These are phyloP conservation scores for Meta bourneti DNA, from an alignment of 2,888 invertebrate species.

Conservation along the genomic window DNA sequence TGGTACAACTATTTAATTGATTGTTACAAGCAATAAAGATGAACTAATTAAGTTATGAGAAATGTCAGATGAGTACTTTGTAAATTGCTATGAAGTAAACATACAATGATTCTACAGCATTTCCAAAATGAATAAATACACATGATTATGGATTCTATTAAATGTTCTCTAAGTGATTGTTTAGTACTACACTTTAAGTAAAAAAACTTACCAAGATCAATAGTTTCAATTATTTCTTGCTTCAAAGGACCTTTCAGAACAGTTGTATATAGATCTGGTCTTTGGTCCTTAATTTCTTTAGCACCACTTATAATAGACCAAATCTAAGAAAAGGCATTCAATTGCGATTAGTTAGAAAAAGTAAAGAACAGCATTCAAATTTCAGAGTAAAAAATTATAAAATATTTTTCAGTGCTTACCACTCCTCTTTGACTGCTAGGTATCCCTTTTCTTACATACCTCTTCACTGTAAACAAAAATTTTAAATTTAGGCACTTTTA, in stretches of 20 bases:
- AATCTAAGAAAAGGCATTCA: conserved; percentile 81
- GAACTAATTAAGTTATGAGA: too few species aligned
- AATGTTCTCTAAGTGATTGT: too few species aligned
- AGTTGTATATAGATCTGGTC: conserved; percentile 82
- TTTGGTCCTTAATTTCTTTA: conserved; percentile 84
- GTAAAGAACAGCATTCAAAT: background rate
- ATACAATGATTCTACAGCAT: too few species aligned
- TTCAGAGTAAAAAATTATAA: conserved; percentile 55
- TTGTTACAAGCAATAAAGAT: too few species aligned
- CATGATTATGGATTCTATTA: too few species aligned
- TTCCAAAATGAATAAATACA: too few species aligned
- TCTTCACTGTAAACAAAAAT: conserved; percentile 84
- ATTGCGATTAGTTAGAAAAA: background rate
- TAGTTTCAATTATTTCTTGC: conserved; percentile 88
- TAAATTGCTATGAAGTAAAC: too few species aligned
- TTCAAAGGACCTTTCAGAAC: conserved; percentile 87
- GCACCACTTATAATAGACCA: conserved; percentile 95
- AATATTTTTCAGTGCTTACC: conserved; percentile 80
- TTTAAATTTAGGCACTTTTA: background rate
- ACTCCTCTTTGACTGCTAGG: conserved; percentile 85
- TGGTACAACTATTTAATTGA: too few species aligned
- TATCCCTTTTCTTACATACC: conserved; percentile 95
- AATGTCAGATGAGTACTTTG: too few species aligned
- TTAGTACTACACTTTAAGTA: too few species aligned
- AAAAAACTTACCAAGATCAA: conserved; percentile 84